Base-by-base conservation (phyloP, 2,888 invertebrate genomes). In the Clusia tigrina region DNA sequence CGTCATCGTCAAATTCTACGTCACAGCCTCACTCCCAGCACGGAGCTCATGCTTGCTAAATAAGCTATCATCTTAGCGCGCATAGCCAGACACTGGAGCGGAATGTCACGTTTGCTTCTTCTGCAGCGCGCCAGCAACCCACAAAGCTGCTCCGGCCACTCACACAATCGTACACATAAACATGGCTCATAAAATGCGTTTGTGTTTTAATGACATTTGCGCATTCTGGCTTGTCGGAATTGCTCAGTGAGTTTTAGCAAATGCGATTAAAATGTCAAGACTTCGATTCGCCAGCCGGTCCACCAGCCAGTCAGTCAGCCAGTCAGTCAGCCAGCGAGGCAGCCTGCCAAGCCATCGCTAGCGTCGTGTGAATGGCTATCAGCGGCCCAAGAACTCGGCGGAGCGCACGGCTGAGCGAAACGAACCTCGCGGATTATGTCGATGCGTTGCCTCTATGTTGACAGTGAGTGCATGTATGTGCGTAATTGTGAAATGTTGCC, bases 211-310 rank as follows among this genome's bases (percentile, higher is more conserved):
- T 80, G 79, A 81, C 80, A 80, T 77, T 74, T 66, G 37, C 64
- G 60, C 53, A 53, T 26, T n/a, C 53, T n/a, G 15, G 25, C 25
- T 67, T 67, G 71, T 71, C 68, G 69, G 80, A 79, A 80, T 78
- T 80, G 81, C 72, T 81, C 80, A 81, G 68, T 80, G 80, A 77
- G 77, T 80, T 77, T 81, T 71, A 78, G 81, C 78, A 80, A 80
- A 80, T 81, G 80, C 80, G 80, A 80, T 80, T 80, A 80, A 81
- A 80, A 80, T 81, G 80, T 81, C 81, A 72, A 71, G 77, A 74
- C 79, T 76, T 78, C 76, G 70, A 71, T 69, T 67, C 66, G 64
- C 65, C 64, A 69, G 66, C 64, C 66, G 62, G 65, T 65, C 12
- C 38, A 55, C 3, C 22, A 70, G 68, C 54, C 32, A 32, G 12